These are phyloP conservation scores for Spisula solida DNA, from an alignment of 2,888 invertebrate genomes.

Conservation along the genomic window DNA sequence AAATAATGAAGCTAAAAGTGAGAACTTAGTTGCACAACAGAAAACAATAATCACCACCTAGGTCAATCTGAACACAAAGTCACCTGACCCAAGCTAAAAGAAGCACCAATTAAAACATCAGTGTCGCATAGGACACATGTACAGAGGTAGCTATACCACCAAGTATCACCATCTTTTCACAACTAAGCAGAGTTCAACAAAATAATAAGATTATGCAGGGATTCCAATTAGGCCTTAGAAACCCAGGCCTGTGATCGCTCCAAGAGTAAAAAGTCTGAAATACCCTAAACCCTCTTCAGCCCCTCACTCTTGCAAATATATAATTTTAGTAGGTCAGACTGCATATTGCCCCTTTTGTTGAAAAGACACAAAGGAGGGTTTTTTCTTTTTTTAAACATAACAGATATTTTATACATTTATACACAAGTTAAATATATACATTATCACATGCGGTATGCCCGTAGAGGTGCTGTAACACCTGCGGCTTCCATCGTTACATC, in stretches of 20 bases:
- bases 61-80: too few species aligned
- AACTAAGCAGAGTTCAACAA: background rate
- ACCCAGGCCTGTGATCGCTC: too few species aligned
- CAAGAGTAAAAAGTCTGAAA: too few species aligned
- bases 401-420: background rate
- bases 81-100: too few species aligned
- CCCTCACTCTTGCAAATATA: background rate
- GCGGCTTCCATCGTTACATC: too few species aligned
- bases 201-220: background rate
- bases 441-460: background rate
- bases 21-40: too few species aligned
- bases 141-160: background rate
- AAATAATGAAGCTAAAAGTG: too few species aligned
- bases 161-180: background rate
- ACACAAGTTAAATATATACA: background rate
- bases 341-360: background rate
- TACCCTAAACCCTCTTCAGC: too few species aligned
- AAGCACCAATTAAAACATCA: too few species aligned
- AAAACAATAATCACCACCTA: too few species aligned
- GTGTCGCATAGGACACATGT: too few species aligned
- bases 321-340: background rate
- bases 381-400: background rate
- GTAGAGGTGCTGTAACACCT: too few species aligned
- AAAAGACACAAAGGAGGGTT: background rate
- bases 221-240: background rate